A percentile compares a stretch with the other conserved stretches of the same genome.
These are phyloP conservation scores for Etheostoma spectabile DNA, from an alignment of 2,113 vertebrate genomes.

Conservation along the genomic window DNA sequence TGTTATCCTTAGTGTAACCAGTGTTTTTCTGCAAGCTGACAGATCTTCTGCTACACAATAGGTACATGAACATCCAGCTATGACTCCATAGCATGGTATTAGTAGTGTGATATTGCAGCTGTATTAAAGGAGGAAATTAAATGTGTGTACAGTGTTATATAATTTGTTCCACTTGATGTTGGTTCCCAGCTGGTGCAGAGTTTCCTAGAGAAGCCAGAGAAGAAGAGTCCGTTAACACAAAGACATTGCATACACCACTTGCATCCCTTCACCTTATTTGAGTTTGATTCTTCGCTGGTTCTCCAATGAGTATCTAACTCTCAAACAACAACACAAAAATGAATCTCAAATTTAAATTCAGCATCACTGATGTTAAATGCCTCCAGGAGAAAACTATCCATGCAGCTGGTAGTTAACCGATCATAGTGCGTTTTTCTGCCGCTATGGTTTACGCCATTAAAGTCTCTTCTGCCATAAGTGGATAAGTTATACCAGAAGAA, in stretches of 20 bases:
- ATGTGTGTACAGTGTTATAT: background rate
- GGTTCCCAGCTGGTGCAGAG: background rate
- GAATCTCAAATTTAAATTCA: constrained; percentile 9
- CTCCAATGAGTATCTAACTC: background rate
- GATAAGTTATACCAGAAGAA: constrained; percentile 14
- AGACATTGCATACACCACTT: background rate
- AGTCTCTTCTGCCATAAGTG: background rate
- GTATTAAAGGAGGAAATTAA: background rate
- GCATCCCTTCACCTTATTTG: background rate
- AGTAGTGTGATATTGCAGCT: background rate
- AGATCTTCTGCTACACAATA: constrained; percentile 20
- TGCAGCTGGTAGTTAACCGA: constrained; percentile 23
- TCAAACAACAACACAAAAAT: background rate
- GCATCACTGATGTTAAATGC: constrained; percentile 10
- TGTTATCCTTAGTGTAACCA: constrained; percentile 45
- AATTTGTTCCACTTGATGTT: background rate
- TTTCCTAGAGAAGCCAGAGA: background rate
- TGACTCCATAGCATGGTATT: background rate
- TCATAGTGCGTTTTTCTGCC: constrained; percentile 32
- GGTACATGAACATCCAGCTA: background rate
- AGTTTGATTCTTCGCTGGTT: background rate
- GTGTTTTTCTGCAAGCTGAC: constrained; percentile 48
- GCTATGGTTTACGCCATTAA: constrained; percentile 15
- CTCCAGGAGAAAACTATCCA: constrained; percentile 3
- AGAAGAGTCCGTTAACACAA: background rate